Conservation (phyloP, 2,797 vertebrate species). For the Chaetophractus vellerosus region DNA sequence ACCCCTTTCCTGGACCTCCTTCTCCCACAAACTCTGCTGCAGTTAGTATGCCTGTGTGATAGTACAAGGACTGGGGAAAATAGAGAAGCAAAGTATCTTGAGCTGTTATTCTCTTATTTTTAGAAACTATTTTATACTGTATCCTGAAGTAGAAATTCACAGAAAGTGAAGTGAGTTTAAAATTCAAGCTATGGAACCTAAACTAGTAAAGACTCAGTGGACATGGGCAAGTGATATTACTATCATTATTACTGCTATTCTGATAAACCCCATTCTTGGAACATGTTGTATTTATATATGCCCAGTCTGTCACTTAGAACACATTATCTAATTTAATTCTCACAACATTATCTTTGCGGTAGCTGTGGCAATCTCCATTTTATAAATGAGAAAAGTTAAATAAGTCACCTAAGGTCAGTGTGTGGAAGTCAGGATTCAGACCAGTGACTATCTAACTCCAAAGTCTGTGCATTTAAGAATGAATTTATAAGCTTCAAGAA, state of each 20-base stretch:
- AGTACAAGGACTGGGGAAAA: conserved; percentile 11
- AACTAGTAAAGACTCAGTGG: conserved; percentile 41
- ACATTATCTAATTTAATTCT: conserved; percentile 39
- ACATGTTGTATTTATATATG: background rate
- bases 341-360: background rate
- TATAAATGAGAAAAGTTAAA: conserved; percentile 28
- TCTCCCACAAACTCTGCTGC: background rate
- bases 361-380: background rate
- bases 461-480: background rate
- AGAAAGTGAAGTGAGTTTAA: conserved; percentile 27
- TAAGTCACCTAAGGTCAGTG: background rate
- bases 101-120: conserved; percentile 15
- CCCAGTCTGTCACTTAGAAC: background rate
- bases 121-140: background rate
- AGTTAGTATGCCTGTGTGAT: background rate
- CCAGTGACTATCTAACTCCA: background rate
- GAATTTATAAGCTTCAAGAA: conserved; percentile 36
- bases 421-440: conserved; percentile 16
- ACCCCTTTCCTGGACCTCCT: background rate
- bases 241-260: background rate
- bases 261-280: background rate
- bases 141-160: conserved; percentile 39
- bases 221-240: background rate
- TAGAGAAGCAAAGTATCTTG: background rate
- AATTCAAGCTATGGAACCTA: conserved; percentile 6